A percentile compares a stretch with the other conserved stretches of the same genome.
Conservation (phyloP, 2,797 vertebrate genomes). For the Gymnothorax javanicus region DNA sequence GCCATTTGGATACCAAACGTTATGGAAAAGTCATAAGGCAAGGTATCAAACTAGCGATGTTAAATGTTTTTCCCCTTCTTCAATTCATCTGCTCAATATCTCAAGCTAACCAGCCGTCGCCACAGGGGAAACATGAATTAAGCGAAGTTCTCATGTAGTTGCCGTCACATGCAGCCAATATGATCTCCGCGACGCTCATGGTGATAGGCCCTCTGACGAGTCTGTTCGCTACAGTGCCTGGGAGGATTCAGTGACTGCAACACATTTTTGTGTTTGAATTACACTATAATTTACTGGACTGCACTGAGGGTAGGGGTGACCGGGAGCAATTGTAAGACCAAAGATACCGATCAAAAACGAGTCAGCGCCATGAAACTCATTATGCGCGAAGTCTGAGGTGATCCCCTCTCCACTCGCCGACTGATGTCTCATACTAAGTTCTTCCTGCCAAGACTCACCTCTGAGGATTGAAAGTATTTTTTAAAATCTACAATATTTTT, state of each 20-base stretch:
- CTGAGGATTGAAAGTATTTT: too few species aligned
- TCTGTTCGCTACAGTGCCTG: slow-evolving; percentile 4
- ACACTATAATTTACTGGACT: background rate
- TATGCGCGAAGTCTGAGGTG: too few species aligned
- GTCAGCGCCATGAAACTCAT: too few species aligned
- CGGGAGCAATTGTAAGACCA: too few species aligned
- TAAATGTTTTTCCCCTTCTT: background rate
- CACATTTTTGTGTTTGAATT: background rate
- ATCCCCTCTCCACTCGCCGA: too few species aligned
- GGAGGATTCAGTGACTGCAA: background rate
- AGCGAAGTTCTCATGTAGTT: background rate
- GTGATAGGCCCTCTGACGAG: background rate
- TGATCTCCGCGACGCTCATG: slow-evolving; percentile 2
- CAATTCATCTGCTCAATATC: background rate
- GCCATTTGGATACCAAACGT: background rate
- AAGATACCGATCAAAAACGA: too few species aligned
- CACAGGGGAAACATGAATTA: background rate
- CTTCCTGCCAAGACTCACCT: too few species aligned
- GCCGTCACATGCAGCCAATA: background rate
- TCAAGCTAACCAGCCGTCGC: background rate
- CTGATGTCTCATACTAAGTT: too few species aligned
- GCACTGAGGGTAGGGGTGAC: too few species aligned
- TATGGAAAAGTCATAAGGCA: background rate
- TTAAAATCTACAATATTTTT: too few species aligned
- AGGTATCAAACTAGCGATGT: too few species aligned